Percentiles rank a stretch among this genome's conserved stretches.
phyloP scores from a whole-genome alignment of 2,797 vertebrate genomes.

The Hoplostethus mediterraneus region DNA sequence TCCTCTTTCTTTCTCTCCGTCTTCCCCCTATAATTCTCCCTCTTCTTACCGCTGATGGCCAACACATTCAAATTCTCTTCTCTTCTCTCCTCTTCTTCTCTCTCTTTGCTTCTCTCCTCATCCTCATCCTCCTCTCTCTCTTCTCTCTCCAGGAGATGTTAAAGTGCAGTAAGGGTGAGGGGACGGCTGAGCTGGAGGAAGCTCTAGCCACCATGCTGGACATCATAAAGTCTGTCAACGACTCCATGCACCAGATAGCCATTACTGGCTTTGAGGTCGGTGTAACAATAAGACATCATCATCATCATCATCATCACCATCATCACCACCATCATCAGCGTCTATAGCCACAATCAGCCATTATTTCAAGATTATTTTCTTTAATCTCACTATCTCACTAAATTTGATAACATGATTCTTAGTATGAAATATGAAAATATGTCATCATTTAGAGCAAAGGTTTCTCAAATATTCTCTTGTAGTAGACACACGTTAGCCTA shows the following conservation, averaged over 20 bases:
- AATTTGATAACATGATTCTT: no score
- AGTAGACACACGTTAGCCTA: no score
- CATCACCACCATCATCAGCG: neutral
- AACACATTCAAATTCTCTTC: neutral
- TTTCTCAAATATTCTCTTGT: no score
- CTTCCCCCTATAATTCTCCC: neutral
- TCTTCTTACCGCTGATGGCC: neutral
- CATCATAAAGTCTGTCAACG: conserved; percentile 95
- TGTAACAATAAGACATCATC: neutral
- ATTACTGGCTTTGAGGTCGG: conserved; percentile 95
- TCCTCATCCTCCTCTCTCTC: neutral
- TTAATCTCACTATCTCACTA: no score
- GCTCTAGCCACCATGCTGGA: conserved; percentile 90
- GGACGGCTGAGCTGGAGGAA: conserved; percentile 89
- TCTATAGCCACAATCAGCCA: no score
- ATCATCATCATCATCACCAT: neutral
- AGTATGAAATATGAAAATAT: no score
- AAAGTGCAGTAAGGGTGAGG: conserved; percentile 90
- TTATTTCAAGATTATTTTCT: no score
- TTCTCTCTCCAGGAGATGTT: conserved; percentile 86
- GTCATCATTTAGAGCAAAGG: no score
- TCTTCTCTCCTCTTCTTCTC: neutral
- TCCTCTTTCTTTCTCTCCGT: neutral
- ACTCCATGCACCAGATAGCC: conserved; percentile 96
- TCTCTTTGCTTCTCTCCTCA: neutral